Base-by-base conservation (phyloP, 2,888 invertebrate genomes). In the Galeopsomyia nigrocyanea region DNA sequence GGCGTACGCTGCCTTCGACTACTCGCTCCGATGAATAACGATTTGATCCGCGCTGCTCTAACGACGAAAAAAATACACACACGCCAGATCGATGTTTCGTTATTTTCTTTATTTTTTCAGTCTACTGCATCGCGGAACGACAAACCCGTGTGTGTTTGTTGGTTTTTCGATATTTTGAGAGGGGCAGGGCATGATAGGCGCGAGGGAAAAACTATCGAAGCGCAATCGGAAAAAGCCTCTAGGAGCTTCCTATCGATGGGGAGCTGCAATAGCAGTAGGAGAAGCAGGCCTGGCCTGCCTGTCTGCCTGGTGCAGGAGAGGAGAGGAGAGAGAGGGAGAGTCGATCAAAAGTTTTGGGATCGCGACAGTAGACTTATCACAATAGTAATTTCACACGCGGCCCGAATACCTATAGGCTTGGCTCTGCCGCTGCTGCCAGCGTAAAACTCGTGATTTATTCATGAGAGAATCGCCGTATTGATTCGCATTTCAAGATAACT, bases 401-500 rank as follows among this genome's bases (percentile, higher is more conserved):
- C 16, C 65, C 68, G 74, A 74, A 71, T 74, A 70, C 50, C 26
- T 53, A 61, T 60, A 19, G 57, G 22, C 31, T 47, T 14, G 17
- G 51, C 46, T 46, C n/a, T n/a, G n/a, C n/a, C n/a, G 47, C 9
- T 47, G 58, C 13, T 9, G 53, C 22, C 26, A 31, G 0, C 5
- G 47, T 58, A 67, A 69, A 74, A 67, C 72, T 76, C 70, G 51
- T 76, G 76, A 76, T 74, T 76, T 76, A 76, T 76, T 76, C 76
- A 76, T 76, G 74, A 76, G 72, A 72, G 74, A 71, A 70, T 76
- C 67, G 74, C 69, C 74, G 72, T 65, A 76, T 72, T 74, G 76
- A 76, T 76, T 74, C 72, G 72, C 72, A 61, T 67, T 74, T 76
- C 76, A 57, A 74, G 76, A 76, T 74, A 74, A 74, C 64, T 72